Conservation (phyloP, 2,888 invertebrate species). For the Idaea aversata region DNA sequence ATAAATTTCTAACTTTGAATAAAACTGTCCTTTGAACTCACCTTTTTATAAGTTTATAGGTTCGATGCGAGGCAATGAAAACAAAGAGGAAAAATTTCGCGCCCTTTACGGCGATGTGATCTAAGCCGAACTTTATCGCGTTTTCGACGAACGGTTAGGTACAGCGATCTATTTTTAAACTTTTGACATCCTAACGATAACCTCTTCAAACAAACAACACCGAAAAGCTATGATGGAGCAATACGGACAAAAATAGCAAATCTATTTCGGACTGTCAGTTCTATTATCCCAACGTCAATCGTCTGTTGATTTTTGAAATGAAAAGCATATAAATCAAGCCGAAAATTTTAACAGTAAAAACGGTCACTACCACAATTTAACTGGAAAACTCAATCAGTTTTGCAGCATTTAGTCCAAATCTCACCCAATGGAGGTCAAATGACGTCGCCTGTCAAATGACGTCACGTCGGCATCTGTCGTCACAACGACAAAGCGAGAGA, state of each 20-base stretch:
- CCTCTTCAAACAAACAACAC: not conserved
- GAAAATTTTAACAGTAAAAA: not conserved
- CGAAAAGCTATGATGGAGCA: not conserved
- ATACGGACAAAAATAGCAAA: not conserved
- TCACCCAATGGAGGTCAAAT: constrained; percentile 17
- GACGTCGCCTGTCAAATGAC: constrained; percentile 28
- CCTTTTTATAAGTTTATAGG: constrained; percentile 29
- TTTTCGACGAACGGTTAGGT: not conserved
- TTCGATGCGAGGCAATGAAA: constrained; percentile 3
- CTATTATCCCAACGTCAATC: not conserved
- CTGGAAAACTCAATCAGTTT: constrained; percentile 13
- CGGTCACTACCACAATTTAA: not conserved
- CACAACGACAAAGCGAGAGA: constrained; percentile 28
- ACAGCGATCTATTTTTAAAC: not conserved
- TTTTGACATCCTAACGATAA: not conserved
- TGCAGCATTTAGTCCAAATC: constrained; percentile 20
- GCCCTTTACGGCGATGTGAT: no score
- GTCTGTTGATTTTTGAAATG: not conserved
- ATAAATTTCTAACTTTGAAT: constrained; percentile 32
- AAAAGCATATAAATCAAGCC: not conserved
- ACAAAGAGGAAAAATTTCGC: not conserved
- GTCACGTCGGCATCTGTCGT: constrained; percentile 34
- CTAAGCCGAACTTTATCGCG: not conserved
- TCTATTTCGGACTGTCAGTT: not conserved
- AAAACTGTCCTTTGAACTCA: constrained; percentile 29